These are phyloP conservation scores for Xanthia togata DNA, from an alignment of 2,888 invertebrate species.

Conservation along the genomic window DNA sequence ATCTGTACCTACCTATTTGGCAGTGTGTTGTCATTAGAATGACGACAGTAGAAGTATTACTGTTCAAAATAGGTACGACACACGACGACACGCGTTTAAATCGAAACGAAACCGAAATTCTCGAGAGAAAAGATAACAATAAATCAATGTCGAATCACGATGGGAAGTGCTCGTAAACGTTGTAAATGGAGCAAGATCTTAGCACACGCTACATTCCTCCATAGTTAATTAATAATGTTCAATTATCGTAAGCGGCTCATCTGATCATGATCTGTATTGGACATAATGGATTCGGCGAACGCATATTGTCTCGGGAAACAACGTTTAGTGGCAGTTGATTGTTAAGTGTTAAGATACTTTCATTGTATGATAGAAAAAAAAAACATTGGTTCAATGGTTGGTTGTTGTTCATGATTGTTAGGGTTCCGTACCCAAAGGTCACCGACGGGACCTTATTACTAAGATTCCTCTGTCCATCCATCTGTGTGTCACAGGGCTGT, in stretches of 20 bases:
- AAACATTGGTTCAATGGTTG: too few species aligned
- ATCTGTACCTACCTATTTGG: too few species aligned
- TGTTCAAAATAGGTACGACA: not conserved
- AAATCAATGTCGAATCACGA: slow-evolving; percentile 45
- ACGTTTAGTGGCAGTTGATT: not conserved
- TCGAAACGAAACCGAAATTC: slow-evolving; percentile 56
- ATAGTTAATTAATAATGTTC: slow-evolving; percentile 52
- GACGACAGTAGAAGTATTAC: too few species aligned
- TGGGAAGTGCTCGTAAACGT: slow-evolving; percentile 55
- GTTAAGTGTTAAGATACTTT: slow-evolving; percentile 29
- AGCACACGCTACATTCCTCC: slow-evolving; percentile 64
- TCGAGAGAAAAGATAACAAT: slow-evolving; percentile 53
- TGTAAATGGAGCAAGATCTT: slow-evolving; percentile 39
- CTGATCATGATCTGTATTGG: slow-evolving; percentile 60
- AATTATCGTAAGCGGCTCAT: slow-evolving; percentile 49
- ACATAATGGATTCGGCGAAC: slow-evolving; percentile 58
- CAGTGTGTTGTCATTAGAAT: too few species aligned
- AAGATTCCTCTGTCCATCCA: too few species aligned
- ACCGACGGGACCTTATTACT: too few species aligned
- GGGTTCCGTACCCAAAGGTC: too few species aligned
- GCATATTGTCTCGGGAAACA: slow-evolving; percentile 26
- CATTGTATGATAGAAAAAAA: too few species aligned
- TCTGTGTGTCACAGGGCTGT: too few species aligned
- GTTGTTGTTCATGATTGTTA: not conserved
- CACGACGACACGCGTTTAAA: slow-evolving; percentile 14